Percentiles rank a stretch among this genome's conserved stretches.
These are phyloP conservation scores for Nixonia krombeini DNA, from an alignment of 1,140 invertebrate genomes.

Conservation along the genomic window DNA sequence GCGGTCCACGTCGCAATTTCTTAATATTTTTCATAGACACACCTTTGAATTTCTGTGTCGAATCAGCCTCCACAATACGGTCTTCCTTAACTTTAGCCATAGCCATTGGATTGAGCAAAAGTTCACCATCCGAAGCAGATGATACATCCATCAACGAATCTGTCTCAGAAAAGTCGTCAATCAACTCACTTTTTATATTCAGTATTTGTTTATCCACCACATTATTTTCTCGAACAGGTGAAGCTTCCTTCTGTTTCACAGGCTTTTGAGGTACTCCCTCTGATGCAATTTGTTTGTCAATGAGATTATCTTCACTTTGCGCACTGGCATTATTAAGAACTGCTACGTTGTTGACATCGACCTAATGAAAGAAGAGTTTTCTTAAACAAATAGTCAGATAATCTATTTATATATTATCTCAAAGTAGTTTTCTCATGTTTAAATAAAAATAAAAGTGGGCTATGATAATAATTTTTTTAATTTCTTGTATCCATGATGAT, in stretches of 20 bases:
- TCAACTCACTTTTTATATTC: slow-evolving; percentile 14
- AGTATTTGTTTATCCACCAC: background rate
- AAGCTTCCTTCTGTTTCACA: background rate
- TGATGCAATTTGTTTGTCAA: slow-evolving; percentile 20
- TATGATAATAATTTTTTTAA: background rate
- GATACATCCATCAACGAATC: slow-evolving; percentile 26
- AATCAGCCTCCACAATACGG: slow-evolving; percentile 61
- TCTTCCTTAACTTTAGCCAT: slow-evolving; percentile 45
- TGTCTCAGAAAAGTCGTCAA: slow-evolving; percentile 14
- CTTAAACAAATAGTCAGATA: too few species aligned
- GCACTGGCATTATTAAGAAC: background rate
- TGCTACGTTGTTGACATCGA: background rate
- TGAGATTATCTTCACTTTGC: background rate
- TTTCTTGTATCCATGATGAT: too few species aligned
- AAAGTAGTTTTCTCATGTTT: too few species aligned
- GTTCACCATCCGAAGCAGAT: slow-evolving; percentile 4
- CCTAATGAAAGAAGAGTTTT: background rate
- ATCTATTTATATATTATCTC: too few species aligned
- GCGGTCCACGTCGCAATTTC: slow-evolving; percentile 52
- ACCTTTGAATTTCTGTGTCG: slow-evolving; percentile 54
- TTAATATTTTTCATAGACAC: slow-evolving; percentile 28
- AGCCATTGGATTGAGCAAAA: slow-evolving; percentile 60
- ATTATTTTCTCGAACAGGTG: slow-evolving; percentile 12
- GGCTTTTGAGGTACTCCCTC: background rate
- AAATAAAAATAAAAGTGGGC: too few species aligned